Conservation (phyloP, 1,140 invertebrate genomes). For the Nebria ingens region DNA sequence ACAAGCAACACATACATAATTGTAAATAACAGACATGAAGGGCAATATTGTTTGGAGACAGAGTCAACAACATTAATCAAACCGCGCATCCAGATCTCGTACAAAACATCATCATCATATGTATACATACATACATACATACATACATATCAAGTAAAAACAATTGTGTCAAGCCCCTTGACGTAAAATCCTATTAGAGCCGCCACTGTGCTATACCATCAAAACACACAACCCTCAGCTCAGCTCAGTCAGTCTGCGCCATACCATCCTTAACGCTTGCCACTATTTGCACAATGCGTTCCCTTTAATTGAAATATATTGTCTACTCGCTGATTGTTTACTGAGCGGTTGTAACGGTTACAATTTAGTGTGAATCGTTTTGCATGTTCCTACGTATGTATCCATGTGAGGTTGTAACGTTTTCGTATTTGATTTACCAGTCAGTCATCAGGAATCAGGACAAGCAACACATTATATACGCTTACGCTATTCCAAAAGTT, state of each 20-base stretch:
- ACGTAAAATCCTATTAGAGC: not conserved
- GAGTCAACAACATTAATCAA: too few relatives aligned
- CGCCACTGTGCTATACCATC: not conserved
- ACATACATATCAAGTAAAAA: not conserved
- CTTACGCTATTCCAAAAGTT: too few relatives aligned
- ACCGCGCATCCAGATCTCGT: too few relatives aligned
- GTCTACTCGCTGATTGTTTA: constrained; percentile 9
- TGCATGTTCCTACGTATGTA: not conserved
- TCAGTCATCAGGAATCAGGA: too few relatives aligned
- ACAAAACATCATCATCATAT: not conserved
- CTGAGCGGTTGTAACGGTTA: constrained; percentile 8
- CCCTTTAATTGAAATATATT: constrained; percentile 17
- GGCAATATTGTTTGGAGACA: too few relatives aligned
- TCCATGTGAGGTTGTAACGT: not conserved
- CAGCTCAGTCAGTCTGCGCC: not conserved
- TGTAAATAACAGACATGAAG: too few relatives aligned
- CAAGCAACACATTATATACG: too few relatives aligned
- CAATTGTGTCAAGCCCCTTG: not conserved
- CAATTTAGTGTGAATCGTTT: constrained; percentile 7
- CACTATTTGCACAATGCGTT: constrained; percentile 6
- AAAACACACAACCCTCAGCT: not conserved
- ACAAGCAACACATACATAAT: too few relatives aligned
- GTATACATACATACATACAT: not conserved
- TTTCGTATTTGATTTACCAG: too few relatives aligned
- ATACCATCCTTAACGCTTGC: constrained; percentile 3